Percentiles rank a stretch among this genome's conserved stretches.
phyloP scores from a whole-genome alignment of 2,797 vertebrate genomes.

The Galagoides demidoff region DNA sequence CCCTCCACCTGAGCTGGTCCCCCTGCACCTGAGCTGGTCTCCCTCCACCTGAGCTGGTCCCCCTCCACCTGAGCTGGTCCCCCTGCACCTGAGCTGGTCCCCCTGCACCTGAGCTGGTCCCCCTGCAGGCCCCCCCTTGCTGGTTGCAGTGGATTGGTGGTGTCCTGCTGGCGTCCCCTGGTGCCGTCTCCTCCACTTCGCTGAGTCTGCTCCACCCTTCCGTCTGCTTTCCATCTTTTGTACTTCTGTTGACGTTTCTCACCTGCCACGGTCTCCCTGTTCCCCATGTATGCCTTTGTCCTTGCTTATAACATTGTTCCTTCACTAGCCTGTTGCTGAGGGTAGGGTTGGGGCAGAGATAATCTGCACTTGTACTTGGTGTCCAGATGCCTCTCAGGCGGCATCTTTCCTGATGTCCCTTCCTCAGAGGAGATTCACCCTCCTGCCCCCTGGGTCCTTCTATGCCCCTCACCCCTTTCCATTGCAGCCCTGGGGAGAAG shows the following conservation, averaged over 20 bases:
- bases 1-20: no score
- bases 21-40: no score
- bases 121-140: background rate
- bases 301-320: background rate
- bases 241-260: background rate
- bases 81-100: no score
- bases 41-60: no score
- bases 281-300: no score
- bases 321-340: background rate
- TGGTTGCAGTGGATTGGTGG: rapidly evolving
- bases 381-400: background rate
- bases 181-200: rapidly evolving
- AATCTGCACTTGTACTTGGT: background rate
- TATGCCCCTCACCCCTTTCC: background rate
- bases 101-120: no score
- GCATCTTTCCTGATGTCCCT: background rate
- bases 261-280: background rate
- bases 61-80: no score
- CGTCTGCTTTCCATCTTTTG: background rate
- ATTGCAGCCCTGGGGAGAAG: rapidly evolving
- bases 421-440: background rate
- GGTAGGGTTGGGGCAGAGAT: background rate
- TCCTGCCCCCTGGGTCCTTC: rapidly evolving
- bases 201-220: rapidly evolving
- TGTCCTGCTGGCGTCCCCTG: rapidly evolving